Evolutionary conservation across 1,140 invertebrate species (phyloP), one percentile per base, ranked within the genome.

Genomic region (Galleria mellonella): DNA sequence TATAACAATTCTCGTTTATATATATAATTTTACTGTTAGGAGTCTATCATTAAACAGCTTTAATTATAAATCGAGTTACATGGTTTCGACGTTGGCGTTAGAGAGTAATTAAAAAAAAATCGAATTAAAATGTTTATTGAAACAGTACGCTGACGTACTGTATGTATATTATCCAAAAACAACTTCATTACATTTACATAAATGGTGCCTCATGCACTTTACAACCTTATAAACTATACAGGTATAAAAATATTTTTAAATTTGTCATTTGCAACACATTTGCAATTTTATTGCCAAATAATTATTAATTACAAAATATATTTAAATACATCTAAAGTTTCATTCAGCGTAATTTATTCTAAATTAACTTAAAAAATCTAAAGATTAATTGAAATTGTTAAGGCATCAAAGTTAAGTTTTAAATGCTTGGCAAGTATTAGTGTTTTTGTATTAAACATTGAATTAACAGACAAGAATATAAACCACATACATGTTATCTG

Each of bases 111-210:
- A n/a, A n/a, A n/a, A n/a, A n/a, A n/a, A n/a, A n/a, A n/a, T n/a
- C n/a, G n/a, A n/a, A n/a, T n/a, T n/a, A n/a, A n/a, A n/a, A n/a
- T n/a, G n/a, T n/a, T n/a, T n/a, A n/a, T n/a, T n/a, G n/a, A n/a
- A n/a, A n/a, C n/a, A n/a, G n/a, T n/a, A n/a, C n/a, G n/a, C n/a
- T n/a, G n/a, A n/a, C n/a, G n/a, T n/a, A n/a, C n/a, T n/a, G n/a
- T n/a, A n/a, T 9, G 9, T 43, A 23, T 23, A n/a, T 43, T n/a
- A n/a, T n/a, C n/a, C n/a, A 48, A 33, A 49, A 39, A 47, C 59
- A 55, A 66, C 54, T 66, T 66, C 62, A 66, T 65, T 65, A 47
- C 43, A 52, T 52, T 46, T 46, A 50, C 48, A 58, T 57, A 62
- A 52, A 51, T 15, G 31, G 47, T 47, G 54, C 47, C 31, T 41